Base-by-base conservation (phyloP, 2,888 invertebrate genomes). In the Brachyptera risi region DNA sequence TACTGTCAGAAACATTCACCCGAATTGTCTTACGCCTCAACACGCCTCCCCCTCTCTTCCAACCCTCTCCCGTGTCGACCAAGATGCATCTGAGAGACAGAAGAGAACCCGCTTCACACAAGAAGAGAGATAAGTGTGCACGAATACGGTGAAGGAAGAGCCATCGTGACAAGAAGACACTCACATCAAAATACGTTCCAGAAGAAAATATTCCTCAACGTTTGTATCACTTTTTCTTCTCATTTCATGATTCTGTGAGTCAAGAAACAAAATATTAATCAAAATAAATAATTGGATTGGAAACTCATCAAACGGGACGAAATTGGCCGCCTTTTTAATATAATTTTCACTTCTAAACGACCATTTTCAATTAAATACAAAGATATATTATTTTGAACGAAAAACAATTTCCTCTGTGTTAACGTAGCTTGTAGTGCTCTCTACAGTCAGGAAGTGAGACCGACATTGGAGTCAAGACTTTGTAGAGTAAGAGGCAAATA, bases 1-100 rank as follows among this genome's bases (percentile, higher is more conserved):
- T 47, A 21, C 47, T 47, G 47, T 47, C 47, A 47, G 47, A 47
- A 47, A 47, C 47, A 47, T 47, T 47, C 47, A 21, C 47, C 13
- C 47, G 47, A 24, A 47, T 47, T 47, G 47, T 47, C 47, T 47
- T 24, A 47, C 42, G 42, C 42, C 42, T 21, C 17, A 42, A 42
- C 42, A 42, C 42, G 42, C 17, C 21, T 19, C 42, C 42, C 42
- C 17, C 42, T 21, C 42, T 21, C 5, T 42, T 42, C 42, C 19
- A 17, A 42, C 42, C 42, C 21, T 4, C 15, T 21, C 21, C 17
- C 42, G 19, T 19, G 21, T 13, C 42, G 19, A 15, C 42, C 42
- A n/a, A n/a, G n/a, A n/a, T n/a, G n/a, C n/a, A n/a, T n/a, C n/a
- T n/a, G n/a, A n/a, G n/a, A n/a, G n/a, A n/a, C 42, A 2, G 42